Conservation (phyloP, 1,140 invertebrate genomes). For the Macrocentrus cingulum region DNA sequence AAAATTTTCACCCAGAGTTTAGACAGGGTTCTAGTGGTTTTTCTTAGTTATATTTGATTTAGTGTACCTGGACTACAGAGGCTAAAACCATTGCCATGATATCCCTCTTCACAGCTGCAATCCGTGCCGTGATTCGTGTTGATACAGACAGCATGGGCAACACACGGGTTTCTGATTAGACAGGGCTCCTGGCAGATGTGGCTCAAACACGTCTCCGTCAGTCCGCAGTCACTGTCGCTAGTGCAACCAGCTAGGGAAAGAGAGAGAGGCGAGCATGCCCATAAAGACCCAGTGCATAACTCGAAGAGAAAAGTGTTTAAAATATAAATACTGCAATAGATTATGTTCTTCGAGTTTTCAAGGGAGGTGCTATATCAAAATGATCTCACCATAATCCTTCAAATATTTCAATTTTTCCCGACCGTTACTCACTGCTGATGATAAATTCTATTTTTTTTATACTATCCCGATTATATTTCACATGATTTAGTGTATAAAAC, state of each 20-base stretch:
- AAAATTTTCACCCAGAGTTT: slow-evolving; percentile 40
- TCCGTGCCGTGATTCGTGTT: slow-evolving; percentile 85
- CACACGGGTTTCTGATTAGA: slow-evolving; percentile 78
- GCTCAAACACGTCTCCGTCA: slow-evolving; percentile 80
- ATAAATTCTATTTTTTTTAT: too few species aligned
- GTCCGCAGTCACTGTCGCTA: slow-evolving; percentile 76
- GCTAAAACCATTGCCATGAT: slow-evolving; percentile 81
- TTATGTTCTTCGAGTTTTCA: slow-evolving; percentile 17
- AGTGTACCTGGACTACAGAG: slow-evolving; percentile 73
- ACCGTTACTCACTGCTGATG: too few species aligned
- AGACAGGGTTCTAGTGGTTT: too few species aligned
- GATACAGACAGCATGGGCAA: slow-evolving; percentile 80
- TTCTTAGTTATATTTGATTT: too few species aligned
- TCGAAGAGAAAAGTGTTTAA: slow-evolving; percentile 25
- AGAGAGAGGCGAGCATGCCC: slow-evolving; percentile 55
- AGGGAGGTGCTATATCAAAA: background rate
- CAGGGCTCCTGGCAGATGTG: slow-evolving; percentile 81
- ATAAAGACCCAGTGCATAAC: slow-evolving; percentile 52
- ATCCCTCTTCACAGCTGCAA: slow-evolving; percentile 82
- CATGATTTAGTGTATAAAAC: slow-evolving; percentile 20
- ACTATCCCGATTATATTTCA: too few species aligned
- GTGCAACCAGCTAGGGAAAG: slow-evolving; percentile 75
- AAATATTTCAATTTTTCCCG: too few species aligned
- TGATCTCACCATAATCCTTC: too few species aligned
- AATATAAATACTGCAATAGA: background rate